A percentile compares a stretch with the other conserved stretches of the same genome.
phyloP scores from a whole-genome alignment of 2,888 invertebrate species.

The Hipparchia semele region DNA sequence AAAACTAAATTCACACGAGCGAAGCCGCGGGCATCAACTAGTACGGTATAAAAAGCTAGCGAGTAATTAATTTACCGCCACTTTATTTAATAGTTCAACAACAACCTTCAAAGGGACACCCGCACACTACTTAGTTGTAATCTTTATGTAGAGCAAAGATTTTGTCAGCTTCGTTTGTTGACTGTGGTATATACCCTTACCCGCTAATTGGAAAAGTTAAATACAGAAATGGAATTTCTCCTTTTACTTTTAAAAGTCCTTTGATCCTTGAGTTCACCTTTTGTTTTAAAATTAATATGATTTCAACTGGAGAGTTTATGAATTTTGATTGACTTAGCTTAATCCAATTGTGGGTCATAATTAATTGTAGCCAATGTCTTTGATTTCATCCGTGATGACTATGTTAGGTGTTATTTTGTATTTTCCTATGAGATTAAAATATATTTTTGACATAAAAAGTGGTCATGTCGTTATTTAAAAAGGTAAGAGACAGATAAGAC shows the following conservation, averaged over 20 bases:
- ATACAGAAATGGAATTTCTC: conserved; percentile 35
- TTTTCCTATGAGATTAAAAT: too few species aligned
- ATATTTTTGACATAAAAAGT: too few species aligned
- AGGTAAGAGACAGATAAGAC: too few species aligned
- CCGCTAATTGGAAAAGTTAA: conserved; percentile 42
- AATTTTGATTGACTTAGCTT: neutral
- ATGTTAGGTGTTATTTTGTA: too few species aligned
- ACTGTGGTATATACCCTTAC: conserved; percentile 33
- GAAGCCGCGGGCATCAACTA: neutral
- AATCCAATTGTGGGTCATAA: too few species aligned
- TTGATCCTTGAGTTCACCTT: conserved; percentile 3
- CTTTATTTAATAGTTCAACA: neutral
- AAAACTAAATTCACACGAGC: too few species aligned
- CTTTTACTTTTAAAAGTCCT: conserved; percentile 29
- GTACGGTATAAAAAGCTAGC: neutral
- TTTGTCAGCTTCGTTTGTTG: conserved; percentile 39
- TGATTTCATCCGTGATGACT: too few species aligned
- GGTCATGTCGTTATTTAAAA: too few species aligned
- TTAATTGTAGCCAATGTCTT: too few species aligned
- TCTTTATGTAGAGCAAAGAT: conserved; percentile 18
- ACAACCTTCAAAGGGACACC: conserved; percentile 1
- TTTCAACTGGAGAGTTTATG: neutral
- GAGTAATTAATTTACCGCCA: neutral
- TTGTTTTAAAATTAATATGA: conserved; percentile 2
- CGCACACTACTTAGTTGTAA: conserved; percentile 12